phyloP scores from a whole-genome alignment of 2,113 vertebrate genomes.

The Myiozetetes cayanensis region DNA sequence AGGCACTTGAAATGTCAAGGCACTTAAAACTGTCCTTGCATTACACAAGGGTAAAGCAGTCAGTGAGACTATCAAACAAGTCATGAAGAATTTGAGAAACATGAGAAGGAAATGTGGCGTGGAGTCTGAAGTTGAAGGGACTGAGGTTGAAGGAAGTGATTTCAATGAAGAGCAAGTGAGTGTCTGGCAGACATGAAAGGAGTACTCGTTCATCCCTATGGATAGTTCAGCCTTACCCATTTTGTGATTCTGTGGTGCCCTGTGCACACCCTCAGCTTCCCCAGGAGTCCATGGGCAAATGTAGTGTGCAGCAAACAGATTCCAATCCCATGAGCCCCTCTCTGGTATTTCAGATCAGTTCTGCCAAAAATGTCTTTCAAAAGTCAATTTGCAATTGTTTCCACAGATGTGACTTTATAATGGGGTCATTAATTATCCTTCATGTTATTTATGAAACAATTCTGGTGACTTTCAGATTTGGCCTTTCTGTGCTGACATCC shows the following conservation, averaged over 20 bases:
- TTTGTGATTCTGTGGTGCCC: background rate
- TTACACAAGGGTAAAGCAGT: background rate
- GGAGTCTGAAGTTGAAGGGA: background rate
- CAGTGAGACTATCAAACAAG: background rate
- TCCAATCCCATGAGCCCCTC: background rate
- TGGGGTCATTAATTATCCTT: background rate
- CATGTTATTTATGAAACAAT: background rate
- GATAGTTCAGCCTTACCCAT: background rate
- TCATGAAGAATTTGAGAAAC: background rate
- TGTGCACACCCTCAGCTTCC: background rate
- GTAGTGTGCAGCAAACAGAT: background rate
- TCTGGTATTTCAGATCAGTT: background rate
- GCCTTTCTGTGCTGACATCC: background rate
- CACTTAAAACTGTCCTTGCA: background rate
- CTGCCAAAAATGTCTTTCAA: constrained; percentile 10
- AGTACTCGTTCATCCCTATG: background rate
- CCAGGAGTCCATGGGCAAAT: rapidly evolving
- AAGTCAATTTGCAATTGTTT: constrained; percentile 9
- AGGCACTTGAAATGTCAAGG: background rate
- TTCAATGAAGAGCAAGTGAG: background rate
- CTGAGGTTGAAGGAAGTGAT: background rate
- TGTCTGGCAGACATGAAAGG: background rate
- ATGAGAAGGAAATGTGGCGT: background rate
- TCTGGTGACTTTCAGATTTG: background rate
- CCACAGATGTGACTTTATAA: background rate